Percentiles rank a stretch among this genome's conserved stretches.
Conservation (phyloP, 2,888 invertebrate genomes). For the Villa cingulata region DNA sequence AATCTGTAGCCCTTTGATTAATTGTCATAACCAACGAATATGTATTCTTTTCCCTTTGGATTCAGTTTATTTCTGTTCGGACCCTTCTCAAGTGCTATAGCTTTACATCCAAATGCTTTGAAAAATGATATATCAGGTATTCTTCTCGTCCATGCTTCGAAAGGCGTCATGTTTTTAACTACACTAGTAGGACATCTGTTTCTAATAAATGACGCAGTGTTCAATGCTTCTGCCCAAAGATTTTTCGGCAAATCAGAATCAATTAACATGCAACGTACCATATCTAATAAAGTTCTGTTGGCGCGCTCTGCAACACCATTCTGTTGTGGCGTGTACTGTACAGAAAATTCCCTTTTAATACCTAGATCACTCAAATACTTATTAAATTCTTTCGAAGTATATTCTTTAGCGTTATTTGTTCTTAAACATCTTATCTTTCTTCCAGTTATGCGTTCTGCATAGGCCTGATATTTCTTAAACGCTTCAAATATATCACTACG, state of each 20-base stretch:
- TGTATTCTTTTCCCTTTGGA: slow-evolving; percentile 9
- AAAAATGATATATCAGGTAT: too few species aligned
- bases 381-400: slow-evolving; percentile 11
- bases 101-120: too few species aligned
- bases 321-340: slow-evolving; percentile 16
- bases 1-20: slow-evolving; percentile 8
- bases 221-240: slow-evolving; percentile 22
- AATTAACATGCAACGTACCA: too few species aligned
- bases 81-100: slow-evolving; percentile 10
- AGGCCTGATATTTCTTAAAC: slow-evolving; percentile 14
- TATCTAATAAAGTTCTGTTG: slow-evolving; percentile 18
- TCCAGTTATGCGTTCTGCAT: slow-evolving; percentile 13
- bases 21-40: slow-evolving; percentile 11
- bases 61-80: slow-evolving; percentile 9
- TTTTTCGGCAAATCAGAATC: slow-evolving; percentile 14
- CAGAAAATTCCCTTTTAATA: slow-evolving; percentile 15
- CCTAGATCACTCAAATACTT: slow-evolving; percentile 14
- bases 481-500: slow-evolving; percentile 12
- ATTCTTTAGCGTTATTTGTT: slow-evolving; percentile 19
- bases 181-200: slow-evolving; percentile 10
- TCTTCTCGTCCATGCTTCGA: too few species aligned
- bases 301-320: slow-evolving; percentile 19
- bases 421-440: slow-evolving; percentile 16
- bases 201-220: slow-evolving; percentile 14
- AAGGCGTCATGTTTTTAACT: too few species aligned